Evolutionary conservation across 2,888 invertebrate genomes (phyloP), one percentile per base, ranked within the genome.

Genomic region (Argynnis bischoffii): DNA sequence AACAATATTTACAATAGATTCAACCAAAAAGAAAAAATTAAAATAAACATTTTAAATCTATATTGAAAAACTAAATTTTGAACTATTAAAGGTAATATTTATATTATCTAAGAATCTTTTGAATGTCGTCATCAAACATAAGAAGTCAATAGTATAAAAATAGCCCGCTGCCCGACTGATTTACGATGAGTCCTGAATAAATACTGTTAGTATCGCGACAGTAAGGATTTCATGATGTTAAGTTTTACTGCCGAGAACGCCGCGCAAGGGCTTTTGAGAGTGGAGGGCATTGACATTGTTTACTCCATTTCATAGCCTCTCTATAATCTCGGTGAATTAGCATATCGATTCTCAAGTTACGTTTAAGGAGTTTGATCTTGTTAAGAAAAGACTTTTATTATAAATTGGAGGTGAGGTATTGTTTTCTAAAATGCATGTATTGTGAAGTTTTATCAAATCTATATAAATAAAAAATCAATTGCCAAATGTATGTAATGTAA

Each of bases 151-250:
- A 69, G 71, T 69, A 69, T 74, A 75, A 74, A 72, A 74, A 75
- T 71, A 74, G 66, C 72, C n/a, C n/a, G n/a, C n/a, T n/a, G n/a
- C n/a, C 61, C 63, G 61, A 57, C 54, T 69, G 72, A 74, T 73
- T 74, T 69, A 76, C 64, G 67, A 74, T 68, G 64, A 63, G 60
- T 72, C 72, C 68, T 74, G 74, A 74, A 75, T 73, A 76, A 76
- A 75, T 71, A 74, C 63, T 66, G 61, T 57, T 61, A 55, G 61
- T 63, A 67, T 54, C 64, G 15, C 16, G 50, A 64, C 56, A 64
- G 54, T 63, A 61, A 54, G 64, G 64, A 65, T 63, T 67, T 41
- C 11, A 67, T 69, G 46, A 63, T 67, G 70, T 54, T 67, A 54
- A 68, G 54, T 70, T 70, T 65, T 67, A 70, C 59, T 67, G 54